Conservation (phyloP, 2,888 invertebrate genomes). For the Seira musarum region DNA sequence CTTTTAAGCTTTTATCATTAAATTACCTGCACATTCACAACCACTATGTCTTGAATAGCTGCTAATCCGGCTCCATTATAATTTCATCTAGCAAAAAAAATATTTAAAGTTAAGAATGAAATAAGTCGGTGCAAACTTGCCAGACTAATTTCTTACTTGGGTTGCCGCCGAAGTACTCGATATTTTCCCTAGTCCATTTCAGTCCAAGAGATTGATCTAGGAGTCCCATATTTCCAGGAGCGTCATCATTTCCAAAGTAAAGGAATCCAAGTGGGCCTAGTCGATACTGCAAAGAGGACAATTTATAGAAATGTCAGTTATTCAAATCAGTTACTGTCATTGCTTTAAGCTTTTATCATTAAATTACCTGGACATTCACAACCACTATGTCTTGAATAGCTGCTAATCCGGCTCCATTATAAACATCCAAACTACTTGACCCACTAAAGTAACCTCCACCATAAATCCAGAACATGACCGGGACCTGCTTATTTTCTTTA, state of each 20-base stretch:
- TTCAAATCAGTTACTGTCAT: background rate
- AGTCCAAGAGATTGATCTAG: constrained; percentile 59
- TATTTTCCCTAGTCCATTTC: constrained; percentile 58
- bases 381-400: constrained; percentile 57
- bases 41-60: constrained; percentile 53
- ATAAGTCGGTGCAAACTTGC: no score
- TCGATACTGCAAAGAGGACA: constrained; percentile 55
- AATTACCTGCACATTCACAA: constrained; percentile 63
- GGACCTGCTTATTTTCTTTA: constrained; percentile 32
- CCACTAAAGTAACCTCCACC: constrained; percentile 58
- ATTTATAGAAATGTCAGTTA: no score
- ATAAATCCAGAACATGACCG: constrained; percentile 60
- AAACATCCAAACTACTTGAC: constrained; percentile 45
- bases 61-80: constrained; percentile 62
- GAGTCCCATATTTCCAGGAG: constrained; percentile 64
- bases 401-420: constrained; percentile 61
- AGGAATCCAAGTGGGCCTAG: constrained; percentile 63
- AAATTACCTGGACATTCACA: constrained; percentile 60
- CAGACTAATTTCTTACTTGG: no score
- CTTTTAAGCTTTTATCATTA: no score
- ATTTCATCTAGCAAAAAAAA: no score
- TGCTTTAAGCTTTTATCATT: background rate
- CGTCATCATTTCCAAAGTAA: constrained; percentile 60
- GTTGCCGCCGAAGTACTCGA: constrained; percentile 62
- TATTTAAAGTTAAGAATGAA: no score